A percentile compares a stretch with the other conserved stretches of the same genome.
Conservation (phyloP, 2,888 invertebrate species). For the Athripsodes cinereus region DNA sequence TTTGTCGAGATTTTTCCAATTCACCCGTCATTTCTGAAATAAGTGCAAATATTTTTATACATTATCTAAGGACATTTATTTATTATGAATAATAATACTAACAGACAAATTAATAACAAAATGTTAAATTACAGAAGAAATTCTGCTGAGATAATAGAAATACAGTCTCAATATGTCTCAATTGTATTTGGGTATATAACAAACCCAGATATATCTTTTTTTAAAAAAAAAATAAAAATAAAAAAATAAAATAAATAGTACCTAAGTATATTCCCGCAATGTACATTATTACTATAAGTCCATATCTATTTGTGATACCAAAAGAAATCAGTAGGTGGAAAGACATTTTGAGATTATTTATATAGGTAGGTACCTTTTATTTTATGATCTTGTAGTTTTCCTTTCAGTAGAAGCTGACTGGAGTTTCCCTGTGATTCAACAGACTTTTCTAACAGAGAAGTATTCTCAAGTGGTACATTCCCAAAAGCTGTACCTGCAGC, state of each 20-base stretch:
- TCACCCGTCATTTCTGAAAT: conserved; percentile 28
- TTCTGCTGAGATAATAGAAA: too few relatives aligned
- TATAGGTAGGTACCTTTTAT: conserved; percentile 40
- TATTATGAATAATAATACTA: too few relatives aligned
- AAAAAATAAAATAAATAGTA: too few relatives aligned
- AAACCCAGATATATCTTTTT: too few relatives aligned
- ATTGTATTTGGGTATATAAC: not conserved
- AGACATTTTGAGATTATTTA: too few relatives aligned
- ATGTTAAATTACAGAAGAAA: too few relatives aligned
- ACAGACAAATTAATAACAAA: too few relatives aligned
- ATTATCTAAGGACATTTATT: too few relatives aligned
- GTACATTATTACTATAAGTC: not conserved
- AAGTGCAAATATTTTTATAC: not conserved
- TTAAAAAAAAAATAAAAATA: not conserved
- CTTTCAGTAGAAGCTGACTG: conserved; percentile 47
- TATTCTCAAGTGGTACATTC: conserved; percentile 32
- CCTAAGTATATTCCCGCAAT: too few relatives aligned
- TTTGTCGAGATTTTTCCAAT: conserved; percentile 37
- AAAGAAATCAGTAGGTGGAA: not conserved
- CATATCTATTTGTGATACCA: too few relatives aligned
- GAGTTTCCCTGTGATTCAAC: conserved; percentile 51
- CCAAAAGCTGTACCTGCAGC: conserved; percentile 36
- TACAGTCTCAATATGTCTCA: not conserved
- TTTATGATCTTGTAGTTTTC: conserved; percentile 46
- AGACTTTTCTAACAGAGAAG: conserved; percentile 47